A percentile compares a stretch with the other conserved stretches of the same genome.
Evolutionary conservation across 2,113 vertebrate genomes (phyloP).

Genomic region (Turnix velox): DNA sequence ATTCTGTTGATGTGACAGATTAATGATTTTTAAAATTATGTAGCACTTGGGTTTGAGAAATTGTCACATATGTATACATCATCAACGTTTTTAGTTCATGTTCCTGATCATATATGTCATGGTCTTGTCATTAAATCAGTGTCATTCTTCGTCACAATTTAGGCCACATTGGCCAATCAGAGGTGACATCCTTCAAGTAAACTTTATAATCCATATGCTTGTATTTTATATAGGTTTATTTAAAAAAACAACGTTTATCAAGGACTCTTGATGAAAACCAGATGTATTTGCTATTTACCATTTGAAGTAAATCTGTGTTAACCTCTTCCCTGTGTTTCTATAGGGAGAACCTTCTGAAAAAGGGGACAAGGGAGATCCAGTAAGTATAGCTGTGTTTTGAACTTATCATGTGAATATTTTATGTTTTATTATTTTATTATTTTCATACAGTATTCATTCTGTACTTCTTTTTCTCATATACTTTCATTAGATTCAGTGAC

Average conservation of each 20-base stretch:
- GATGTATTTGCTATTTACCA: not conserved
- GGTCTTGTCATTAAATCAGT: not conserved
- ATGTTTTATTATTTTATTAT: not conserved
- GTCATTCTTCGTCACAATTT: not conserved
- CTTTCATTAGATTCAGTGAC: not conserved
- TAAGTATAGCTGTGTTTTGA: conserved; percentile 59
- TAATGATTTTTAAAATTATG: not conserved
- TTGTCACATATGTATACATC: not conserved
- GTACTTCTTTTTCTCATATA: not conserved
- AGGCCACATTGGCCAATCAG: too few species aligned
- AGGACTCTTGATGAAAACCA: not conserved
- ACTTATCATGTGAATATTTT: not conserved
- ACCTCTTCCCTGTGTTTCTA: not conserved
- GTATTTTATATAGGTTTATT: not conserved
- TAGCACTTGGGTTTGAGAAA: not conserved
- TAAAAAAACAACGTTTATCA: not conserved
- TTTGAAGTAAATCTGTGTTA: not conserved
- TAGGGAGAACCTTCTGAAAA: conserved; percentile 72
- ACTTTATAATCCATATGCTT: not conserved
- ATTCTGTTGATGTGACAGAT: rapidly evolving
- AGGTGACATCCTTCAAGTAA: not conserved
- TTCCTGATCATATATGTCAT: not conserved
- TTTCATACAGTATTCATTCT: not conserved
- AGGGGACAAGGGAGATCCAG: conserved; percentile 85
- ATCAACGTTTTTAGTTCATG: not conserved